Conservation (phyloP, 2,888 invertebrate species). For the Ischnus inquisitorius region DNA sequence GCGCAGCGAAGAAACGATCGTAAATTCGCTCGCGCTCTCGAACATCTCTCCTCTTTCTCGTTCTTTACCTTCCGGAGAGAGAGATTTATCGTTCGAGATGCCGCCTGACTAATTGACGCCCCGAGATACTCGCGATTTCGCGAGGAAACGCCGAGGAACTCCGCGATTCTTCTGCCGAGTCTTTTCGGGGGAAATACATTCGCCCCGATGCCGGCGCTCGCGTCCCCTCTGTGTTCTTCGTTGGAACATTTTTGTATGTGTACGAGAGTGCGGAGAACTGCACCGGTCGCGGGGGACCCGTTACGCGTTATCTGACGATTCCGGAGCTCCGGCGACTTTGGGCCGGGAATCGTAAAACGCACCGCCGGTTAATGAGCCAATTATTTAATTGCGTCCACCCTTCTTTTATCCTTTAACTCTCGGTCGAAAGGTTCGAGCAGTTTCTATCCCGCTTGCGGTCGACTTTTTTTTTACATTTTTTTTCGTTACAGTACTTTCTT, state of each 20-base stretch:
- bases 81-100: constrained; percentile 77
- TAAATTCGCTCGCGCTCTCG: constrained; percentile 60
- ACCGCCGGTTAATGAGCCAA: constrained; percentile 77
- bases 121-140: constrained; percentile 76
- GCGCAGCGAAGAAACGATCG: constrained; percentile 50
- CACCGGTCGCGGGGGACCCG: constrained; percentile 53
- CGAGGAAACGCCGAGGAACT: constrained; percentile 63
- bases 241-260: constrained; percentile 6
- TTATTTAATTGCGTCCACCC: constrained; percentile 78
- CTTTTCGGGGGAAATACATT: constrained; percentile 32
- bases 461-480: constrained; percentile 41
- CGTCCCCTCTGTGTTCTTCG: constrained; percentile 1
- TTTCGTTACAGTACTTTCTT: constrained; percentile 15
- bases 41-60: constrained; percentile 23
- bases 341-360: constrained; percentile 68
- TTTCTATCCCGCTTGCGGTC: constrained; percentile 29
- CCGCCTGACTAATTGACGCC: constrained; percentile 80
- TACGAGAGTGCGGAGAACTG: constrained; percentile 33
- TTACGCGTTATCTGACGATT: constrained; percentile 71
- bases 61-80: constrained; percentile 45
- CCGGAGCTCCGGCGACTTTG: constrained; percentile 39
- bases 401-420: constrained; percentile 36
- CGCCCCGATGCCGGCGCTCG: constrained; percentile 5
- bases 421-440: not conserved
- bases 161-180: constrained; percentile 37